Percentiles rank a stretch among this genome's conserved stretches.
Evolutionary conservation across 2,888 invertebrate genomes (phyloP).

Genomic region (Acronicta psi): DNA sequence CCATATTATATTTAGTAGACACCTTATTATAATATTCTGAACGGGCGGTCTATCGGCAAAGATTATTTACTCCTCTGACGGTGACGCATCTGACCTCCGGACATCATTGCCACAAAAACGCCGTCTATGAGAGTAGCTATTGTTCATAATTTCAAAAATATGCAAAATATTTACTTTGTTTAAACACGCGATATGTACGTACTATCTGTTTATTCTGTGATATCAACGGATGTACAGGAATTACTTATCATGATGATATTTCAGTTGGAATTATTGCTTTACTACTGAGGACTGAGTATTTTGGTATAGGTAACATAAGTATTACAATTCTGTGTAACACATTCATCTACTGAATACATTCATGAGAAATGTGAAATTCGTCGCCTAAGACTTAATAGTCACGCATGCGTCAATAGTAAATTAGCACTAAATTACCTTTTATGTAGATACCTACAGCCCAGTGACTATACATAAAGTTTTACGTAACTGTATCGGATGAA

Average conservation of each 20-base stretch:
- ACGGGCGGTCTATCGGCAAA: not conserved
- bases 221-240: constrained; percentile 20
- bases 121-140: constrained; percentile 4
- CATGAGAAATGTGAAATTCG: not conserved
- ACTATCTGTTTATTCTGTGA: constrained; percentile 27
- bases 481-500: constrained; percentile 2
- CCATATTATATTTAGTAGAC: too few relatives aligned
- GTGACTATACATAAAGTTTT: constrained; percentile 7
- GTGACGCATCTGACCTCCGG: constrained; percentile 18
- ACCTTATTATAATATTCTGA: not conserved
- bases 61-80: not conserved
- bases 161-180: constrained; percentile 11
- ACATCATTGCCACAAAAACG: constrained; percentile 26
- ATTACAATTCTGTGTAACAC: not conserved
- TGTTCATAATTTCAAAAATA: constrained; percentile 6
- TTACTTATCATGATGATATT: constrained; percentile 20
- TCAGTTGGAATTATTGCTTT: constrained; percentile 7
- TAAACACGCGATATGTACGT: constrained; percentile 19
- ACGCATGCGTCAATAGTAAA: constrained; percentile 6
- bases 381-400: not conserved
- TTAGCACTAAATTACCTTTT: constrained; percentile 17
- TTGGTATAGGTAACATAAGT: not conserved
- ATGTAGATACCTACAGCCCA: constrained; percentile 13
- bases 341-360: not conserved
- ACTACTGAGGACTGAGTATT: not conserved